Conservation (phyloP, 1,140 invertebrate genomes). For the Drosophila fuyamai region DNA sequence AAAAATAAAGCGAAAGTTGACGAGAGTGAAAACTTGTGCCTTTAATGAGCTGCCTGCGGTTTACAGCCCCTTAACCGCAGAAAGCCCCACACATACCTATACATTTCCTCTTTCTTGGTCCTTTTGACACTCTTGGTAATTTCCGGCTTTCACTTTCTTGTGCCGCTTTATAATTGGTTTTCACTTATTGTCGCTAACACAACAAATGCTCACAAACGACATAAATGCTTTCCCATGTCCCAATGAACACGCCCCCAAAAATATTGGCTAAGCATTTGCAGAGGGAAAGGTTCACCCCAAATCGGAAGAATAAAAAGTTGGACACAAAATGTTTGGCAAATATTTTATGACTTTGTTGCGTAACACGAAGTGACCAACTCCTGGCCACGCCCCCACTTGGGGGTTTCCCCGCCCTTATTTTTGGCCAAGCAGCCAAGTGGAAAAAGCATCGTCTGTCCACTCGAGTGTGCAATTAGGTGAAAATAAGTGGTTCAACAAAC, state of each 20-base stretch:
- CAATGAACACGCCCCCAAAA: slow-evolving; percentile 3
- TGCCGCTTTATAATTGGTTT: slow-evolving; percentile 68
- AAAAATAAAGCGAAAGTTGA: slow-evolving; percentile 17
- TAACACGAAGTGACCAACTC: slow-evolving; percentile 33
- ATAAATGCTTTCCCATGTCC: slow-evolving; percentile 43
- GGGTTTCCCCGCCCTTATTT: background rate
- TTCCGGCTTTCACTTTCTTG: slow-evolving; percentile 62
- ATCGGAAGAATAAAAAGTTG: slow-evolving; percentile 43
- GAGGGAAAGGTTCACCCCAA: background rate
- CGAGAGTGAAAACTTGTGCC: slow-evolving; percentile 31
- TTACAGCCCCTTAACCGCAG: background rate
- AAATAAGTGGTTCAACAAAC: slow-evolving; percentile 81
- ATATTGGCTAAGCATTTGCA: slow-evolving; percentile 43
- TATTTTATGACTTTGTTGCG: slow-evolving; percentile 55
- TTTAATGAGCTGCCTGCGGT: slow-evolving; percentile 57
- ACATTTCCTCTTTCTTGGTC: background rate
- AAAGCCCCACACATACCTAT: slow-evolving; percentile 12
- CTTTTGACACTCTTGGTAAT: slow-evolving; percentile 54
- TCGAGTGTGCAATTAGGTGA: slow-evolving; percentile 82
- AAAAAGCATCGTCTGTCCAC: slow-evolving; percentile 67
- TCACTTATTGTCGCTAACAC: slow-evolving; percentile 61
- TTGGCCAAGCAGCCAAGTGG: slow-evolving; percentile 43
- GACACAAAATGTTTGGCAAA: slow-evolving; percentile 60
- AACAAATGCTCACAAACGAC: slow-evolving; percentile 57
- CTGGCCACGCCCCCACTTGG: background rate